phyloP scores from a whole-genome alignment of 2,888 invertebrate genomes.

The Phaedon cochleariae region DNA sequence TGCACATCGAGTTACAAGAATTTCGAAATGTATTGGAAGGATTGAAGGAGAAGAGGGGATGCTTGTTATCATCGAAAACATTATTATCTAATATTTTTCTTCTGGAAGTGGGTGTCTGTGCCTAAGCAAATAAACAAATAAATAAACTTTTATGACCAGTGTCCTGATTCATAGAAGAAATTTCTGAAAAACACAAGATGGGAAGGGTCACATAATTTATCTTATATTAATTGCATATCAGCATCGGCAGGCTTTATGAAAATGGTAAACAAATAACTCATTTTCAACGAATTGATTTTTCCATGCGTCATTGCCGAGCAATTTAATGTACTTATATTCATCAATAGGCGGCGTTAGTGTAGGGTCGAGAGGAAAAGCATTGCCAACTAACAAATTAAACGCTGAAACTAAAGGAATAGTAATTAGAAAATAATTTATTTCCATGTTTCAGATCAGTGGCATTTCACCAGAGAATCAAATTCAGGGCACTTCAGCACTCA shows the following conservation, averaged over 20 bases:
- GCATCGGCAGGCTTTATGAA: conserved; percentile 23
- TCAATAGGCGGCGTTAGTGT: neutral
- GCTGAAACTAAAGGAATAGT: too few species aligned
- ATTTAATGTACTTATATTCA: conserved; percentile 25
- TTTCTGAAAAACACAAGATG: conserved; percentile 17
- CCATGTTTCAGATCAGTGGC: too few species aligned
- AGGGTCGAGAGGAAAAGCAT: neutral
- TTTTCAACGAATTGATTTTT: conserved; percentile 29
- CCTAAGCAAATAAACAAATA: too few species aligned
- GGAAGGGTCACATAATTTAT: conserved; percentile 15
- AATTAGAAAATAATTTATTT: too few species aligned
- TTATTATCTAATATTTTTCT: neutral
- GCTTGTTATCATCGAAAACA: too few species aligned
- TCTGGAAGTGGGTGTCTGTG: neutral
- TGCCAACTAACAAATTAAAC: too few species aligned
- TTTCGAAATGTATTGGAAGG: too few species aligned
- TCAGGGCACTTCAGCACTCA: too few species aligned
- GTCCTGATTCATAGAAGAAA: neutral
- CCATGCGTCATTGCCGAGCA: conserved; percentile 29
- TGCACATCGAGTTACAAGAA: too few species aligned
- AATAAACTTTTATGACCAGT: too few species aligned
- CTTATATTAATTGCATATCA: conserved; percentile 8
- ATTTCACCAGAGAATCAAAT: too few species aligned
- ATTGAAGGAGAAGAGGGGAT: too few species aligned
- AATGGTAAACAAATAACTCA: conserved; percentile 34